Evolutionary conservation across 2,888 invertebrate species (phyloP).

Genomic region (Microctonus brassicae): DNA sequence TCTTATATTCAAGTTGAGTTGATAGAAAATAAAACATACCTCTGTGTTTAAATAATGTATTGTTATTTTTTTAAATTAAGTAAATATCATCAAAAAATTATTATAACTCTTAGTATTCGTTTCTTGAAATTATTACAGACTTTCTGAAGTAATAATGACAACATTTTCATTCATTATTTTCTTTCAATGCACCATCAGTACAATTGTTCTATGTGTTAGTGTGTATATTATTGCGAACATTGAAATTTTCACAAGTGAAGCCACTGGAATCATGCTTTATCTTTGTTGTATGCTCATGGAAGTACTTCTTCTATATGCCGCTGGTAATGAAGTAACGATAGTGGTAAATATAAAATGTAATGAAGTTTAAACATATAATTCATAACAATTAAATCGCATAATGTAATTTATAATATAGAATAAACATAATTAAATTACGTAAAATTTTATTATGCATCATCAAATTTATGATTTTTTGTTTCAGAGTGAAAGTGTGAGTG

Average conservation of each 20-base stretch:
- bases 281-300: conserved; percentile 31
- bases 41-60: too few species aligned
- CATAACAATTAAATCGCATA: too few species aligned
- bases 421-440: too few species aligned
- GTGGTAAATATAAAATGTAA: conserved; percentile 16
- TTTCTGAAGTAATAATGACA: conserved; percentile 22
- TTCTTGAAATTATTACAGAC: conserved; percentile 6
- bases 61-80: too few species aligned
- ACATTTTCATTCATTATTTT: conserved; percentile 20
- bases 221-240: conserved; percentile 30
- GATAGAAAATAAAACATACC: not conserved
- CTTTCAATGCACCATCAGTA: conserved; percentile 22
- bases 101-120: not conserved
- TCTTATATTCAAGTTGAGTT: conserved; percentile 1
- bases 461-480: not conserved
- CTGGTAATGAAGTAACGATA: conserved; percentile 34
- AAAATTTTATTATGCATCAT: too few species aligned
- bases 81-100: too few species aligned
- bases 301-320: conserved; percentile 36
- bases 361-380: too few species aligned
- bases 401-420: too few species aligned
- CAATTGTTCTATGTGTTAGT: conserved; percentile 34
- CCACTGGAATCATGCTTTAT: conserved; percentile 27
- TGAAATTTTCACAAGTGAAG: conserved; percentile 27
- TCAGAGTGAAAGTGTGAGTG: conserved; percentile 40